Conservation (phyloP, 2,888 invertebrate species). For the Chymomyza procnemis region DNA sequence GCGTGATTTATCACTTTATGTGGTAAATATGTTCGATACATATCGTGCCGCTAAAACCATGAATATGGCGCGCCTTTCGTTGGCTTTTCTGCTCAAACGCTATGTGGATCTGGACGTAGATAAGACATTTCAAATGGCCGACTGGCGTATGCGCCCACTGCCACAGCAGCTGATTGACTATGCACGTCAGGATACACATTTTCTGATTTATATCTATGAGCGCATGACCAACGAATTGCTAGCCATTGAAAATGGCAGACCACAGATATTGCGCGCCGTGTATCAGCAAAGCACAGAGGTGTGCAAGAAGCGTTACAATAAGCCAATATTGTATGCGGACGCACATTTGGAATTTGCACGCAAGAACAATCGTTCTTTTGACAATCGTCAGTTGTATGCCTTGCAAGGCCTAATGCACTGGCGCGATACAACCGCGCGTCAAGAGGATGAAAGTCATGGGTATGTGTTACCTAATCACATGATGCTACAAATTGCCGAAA, state of each 20-base stretch:
- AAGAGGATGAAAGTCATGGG: conserved; percentile 93
- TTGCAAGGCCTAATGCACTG: conserved; percentile 89
- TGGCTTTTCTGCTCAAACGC: conserved; percentile 87
- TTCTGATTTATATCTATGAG: conserved; percentile 93
- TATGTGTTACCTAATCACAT: conserved; percentile 98
- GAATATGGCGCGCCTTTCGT: conserved; percentile 84
- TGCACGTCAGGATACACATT: conserved; percentile 96
- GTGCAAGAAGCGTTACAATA: conserved; percentile 90
- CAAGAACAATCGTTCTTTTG: conserved; percentile 89
- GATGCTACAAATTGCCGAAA: conserved; percentile 93
- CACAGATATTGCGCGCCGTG: conserved; percentile 84
- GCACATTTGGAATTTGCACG: conserved; percentile 88
- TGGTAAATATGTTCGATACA: conserved; percentile 98
- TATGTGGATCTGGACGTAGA: conserved; percentile 90
- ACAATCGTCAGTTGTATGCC: conserved; percentile 90
- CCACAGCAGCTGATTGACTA: conserved; percentile 89
- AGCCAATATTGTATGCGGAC: conserved; percentile 84
- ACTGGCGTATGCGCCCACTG: conserved; percentile 95
- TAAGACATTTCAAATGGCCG: conserved; percentile 95
- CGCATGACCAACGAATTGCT: conserved; percentile 87
- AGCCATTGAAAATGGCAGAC: conserved; percentile 81
- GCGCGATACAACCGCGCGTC: conserved; percentile 91
- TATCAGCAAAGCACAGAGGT: conserved; percentile 87
- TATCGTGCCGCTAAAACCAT: conserved; percentile 90
- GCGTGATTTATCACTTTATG: conserved; percentile 94